Base-by-base conservation (phyloP, 2,113 vertebrate genomes). In the Coturnix japonica region DNA sequence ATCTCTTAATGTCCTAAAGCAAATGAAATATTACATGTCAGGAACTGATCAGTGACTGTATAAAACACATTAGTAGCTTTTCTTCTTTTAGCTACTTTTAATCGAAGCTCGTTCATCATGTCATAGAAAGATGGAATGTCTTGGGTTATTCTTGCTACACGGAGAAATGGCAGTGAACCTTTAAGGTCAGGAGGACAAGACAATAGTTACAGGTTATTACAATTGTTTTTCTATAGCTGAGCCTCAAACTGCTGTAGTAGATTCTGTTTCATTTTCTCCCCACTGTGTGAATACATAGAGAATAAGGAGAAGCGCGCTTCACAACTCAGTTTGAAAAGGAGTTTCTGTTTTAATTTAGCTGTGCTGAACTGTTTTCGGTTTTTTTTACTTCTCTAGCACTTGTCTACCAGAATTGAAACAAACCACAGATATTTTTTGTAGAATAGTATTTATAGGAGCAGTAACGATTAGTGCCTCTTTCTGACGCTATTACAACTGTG, bases 11-110 rank as follows among this genome's bases (percentile, higher is more conserved):
- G 92, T 96, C 91, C 89, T 91, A 95, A 97, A 95, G 83, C 95
- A 95, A 96, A 95, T 97, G 96, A 97, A 98, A 97, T 97, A 97
- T 96, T 97, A 86, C 95, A 91, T 94, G 96, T 97, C 96, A 97
- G 93, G 88, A 92, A 96, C 93, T 97, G 97, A 97, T 95, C 97
- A 96, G 93, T 91, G 93, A 97, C 97, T 97, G 96, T 95, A 96
- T 97, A 96, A 97, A 97, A 96, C 94, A 97, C 95, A 97, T 97
- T 98, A 97, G 95, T 30, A 90, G 82, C 90, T 95, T 97, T 97
- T 97, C 93, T 97, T 97, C 95, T 97, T 96, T 96, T 94, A 95
- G 91, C 91, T 94, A 71, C 91, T 94, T 95, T 95, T 98, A 98
- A 97, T 97, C 81, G 81, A 91, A 95, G 92, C 75, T 95, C 96